These are phyloP conservation scores for Poecile montanus DNA, from an alignment of 2,797 vertebrate species.

Conservation along the genomic window DNA sequence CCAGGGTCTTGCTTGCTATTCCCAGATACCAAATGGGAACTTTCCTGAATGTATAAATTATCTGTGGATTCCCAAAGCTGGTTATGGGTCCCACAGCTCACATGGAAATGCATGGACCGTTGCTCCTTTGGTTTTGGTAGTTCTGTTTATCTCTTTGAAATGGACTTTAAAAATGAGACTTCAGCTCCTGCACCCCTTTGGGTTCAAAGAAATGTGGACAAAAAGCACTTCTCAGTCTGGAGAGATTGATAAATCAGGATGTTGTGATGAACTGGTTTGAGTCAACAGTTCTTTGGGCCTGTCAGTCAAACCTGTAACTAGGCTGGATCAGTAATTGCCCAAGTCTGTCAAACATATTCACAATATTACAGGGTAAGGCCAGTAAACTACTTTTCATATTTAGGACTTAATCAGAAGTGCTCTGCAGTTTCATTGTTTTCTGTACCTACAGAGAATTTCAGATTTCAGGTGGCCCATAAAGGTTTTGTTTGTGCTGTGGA, in stretches of 20 bases:
- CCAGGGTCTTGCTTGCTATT: neutral
- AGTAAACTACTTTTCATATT: neutral
- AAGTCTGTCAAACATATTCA: neutral
- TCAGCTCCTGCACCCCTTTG: neutral
- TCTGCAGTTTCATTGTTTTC: neutral
- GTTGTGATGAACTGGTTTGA: neutral
- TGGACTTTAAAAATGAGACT: neutral
- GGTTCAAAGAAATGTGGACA: neutral
- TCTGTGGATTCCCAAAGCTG: neutral
- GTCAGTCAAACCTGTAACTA: neutral
- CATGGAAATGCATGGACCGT: neutral
- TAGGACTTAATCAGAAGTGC: neutral
- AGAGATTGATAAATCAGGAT: neutral
- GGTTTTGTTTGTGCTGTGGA: neutral
- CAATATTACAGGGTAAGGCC: neutral
- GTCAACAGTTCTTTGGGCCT: neutral
- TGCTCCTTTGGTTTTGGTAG: neutral
- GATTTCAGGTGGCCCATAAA: neutral
- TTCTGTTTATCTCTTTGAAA: neutral
- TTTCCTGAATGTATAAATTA: neutral
- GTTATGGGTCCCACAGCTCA: neutral
- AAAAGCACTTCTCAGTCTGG: neutral
- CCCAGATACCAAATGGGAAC: neutral
- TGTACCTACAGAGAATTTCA: neutral
- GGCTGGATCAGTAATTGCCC: neutral